Evolutionary conservation across 2,888 invertebrate genomes (phyloP).

Genomic region (Thecophora atra): DNA sequence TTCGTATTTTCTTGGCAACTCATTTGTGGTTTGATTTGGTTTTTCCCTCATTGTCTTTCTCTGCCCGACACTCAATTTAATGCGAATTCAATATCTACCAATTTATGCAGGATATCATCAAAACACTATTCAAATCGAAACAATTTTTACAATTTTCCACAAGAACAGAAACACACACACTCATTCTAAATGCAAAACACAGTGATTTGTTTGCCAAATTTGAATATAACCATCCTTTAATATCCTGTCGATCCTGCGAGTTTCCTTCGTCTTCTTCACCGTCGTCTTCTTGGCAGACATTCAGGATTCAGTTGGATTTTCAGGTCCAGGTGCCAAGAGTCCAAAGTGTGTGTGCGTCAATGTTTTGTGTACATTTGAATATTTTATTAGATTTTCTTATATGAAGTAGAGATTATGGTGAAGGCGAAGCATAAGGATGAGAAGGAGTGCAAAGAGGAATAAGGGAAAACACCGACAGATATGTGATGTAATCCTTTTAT

Average conservation of each 20-base stretch:
- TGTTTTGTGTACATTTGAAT: conserved; percentile 29
- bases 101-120: conserved; percentile 50
- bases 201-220: conserved; percentile 50
- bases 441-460: background rate
- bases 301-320: conserved; percentile 16
- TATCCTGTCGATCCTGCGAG: conserved; percentile 35
- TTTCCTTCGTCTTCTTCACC: too few species aligned
- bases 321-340: conserved; percentile 34
- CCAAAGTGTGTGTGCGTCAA: background rate
- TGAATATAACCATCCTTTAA: conserved; percentile 50
- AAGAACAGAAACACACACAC: conserved; percentile 3
- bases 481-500: background rate
- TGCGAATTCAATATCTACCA: conserved; percentile 51
- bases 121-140: conserved; percentile 39
- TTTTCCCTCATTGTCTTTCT: background rate
- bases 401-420: background rate
- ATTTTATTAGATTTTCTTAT: conserved; percentile 33
- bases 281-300: background rate
- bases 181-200: conserved; percentile 34
- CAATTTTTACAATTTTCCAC: conserved; percentile 9
- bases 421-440: background rate
- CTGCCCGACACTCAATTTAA: background rate
- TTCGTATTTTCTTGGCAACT: background rate
- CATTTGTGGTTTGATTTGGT: background rate
- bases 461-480: background rate